Percentiles rank a stretch among this genome's conserved stretches.
Evolutionary conservation across 2,888 invertebrate species (phyloP).

Genomic region (Odontothrips loti): DNA sequence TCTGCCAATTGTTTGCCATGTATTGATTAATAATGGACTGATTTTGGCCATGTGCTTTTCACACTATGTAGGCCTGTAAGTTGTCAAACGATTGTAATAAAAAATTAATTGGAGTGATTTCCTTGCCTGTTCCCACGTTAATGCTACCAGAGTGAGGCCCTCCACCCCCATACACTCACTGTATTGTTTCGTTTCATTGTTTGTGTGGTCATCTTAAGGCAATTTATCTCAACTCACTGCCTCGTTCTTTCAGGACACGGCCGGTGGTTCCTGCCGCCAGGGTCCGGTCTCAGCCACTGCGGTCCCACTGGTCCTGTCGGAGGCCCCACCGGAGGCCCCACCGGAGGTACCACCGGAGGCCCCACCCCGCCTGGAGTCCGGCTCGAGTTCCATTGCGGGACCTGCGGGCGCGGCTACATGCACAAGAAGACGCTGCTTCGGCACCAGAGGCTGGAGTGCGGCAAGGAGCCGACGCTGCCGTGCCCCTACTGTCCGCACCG

Average conservation of each 20-base stretch:
- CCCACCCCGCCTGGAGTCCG: background rate
- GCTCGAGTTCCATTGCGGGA: conserved; percentile 5
- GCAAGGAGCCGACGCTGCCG: conserved; percentile 44
- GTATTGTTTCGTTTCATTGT: no score
- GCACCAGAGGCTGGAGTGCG: conserved; percentile 48
- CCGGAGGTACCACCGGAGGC: background rate
- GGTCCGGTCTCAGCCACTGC: background rate
- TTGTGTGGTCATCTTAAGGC: background rate
- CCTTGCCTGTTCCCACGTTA: no score
- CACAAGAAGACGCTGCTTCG: conserved; percentile 46
- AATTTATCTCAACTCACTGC: background rate
- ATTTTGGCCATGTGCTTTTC: background rate
- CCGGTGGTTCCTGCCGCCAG: background rate
- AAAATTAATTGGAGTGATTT: no score
- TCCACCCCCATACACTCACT: no score
- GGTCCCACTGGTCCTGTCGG: background rate
- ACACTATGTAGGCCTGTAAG: conserved; percentile 2
- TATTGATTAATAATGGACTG: background rate
- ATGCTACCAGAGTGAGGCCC: no score
- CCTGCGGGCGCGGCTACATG: conserved; percentile 48
- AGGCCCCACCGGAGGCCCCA: background rate
- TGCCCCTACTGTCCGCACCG: conserved; percentile 45
- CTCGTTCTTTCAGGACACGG: background rate
- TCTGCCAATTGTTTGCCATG: conserved; percentile 10
- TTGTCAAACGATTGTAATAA: background rate